Base-by-base conservation (phyloP, 2,888 invertebrate genomes). In the Autographa pulchrina region DNA sequence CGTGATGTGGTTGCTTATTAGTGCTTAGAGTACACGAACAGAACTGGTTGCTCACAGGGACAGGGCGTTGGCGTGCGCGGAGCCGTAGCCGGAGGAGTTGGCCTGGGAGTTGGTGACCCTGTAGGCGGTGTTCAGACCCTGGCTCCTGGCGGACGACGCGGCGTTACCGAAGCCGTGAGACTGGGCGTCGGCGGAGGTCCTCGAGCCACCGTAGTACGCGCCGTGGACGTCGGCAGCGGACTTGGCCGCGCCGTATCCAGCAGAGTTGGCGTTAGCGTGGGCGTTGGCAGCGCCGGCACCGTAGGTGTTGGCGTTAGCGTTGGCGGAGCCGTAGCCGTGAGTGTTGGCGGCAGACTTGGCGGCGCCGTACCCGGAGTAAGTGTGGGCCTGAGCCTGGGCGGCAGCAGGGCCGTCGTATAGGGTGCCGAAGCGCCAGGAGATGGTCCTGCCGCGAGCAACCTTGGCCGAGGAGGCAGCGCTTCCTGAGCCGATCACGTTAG, bases 371-470 rank as follows among this genome's bases (percentile, higher is more conserved):
- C 83, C 83, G 58, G 79, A 71, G 59, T 77, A 8, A 56, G 72
- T 75, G 62, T 85, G 77, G 60, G 88, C 85, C 16, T 82, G 77
- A 52, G 88, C 85, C 0, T 77, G 77, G 2, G 83, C 84, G 62
- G 76, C 72, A 13, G 88, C 83, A n/a, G 93, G 93, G 14, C 74
- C 74, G 65, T 89, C 90, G 77, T 94, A 95, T 1, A 86, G 78
- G 32, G 93, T 92, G 16, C 95, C 95, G 77, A 95, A 94, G 54
- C 88, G 92, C 95, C 95, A 95, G 72, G 89, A 89, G 84, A 92
- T 90, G 64, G 88, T 86, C 67, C 88, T 90, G 62, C 89, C 86
- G 13, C 84, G 84, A 66, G 83, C 71, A 18, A 86, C 71, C 70
- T 89, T 91, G 68, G 91, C 91, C 6, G 90, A 85, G 14, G 91